Conservation (phyloP, 2,888 invertebrate species). For the Taenaris catops region DNA sequence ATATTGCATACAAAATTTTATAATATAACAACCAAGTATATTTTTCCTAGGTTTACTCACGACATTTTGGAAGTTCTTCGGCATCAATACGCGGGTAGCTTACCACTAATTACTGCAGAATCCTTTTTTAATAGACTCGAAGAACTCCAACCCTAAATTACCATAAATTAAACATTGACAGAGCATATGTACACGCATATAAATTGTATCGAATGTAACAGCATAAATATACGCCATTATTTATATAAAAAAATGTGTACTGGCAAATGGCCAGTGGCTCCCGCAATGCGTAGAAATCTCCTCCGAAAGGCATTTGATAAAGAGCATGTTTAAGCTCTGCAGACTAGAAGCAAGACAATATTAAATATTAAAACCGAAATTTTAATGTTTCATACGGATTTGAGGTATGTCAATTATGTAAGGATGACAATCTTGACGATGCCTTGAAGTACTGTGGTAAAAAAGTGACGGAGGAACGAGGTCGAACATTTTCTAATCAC, state of each 20-base stretch:
- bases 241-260: constrained; percentile 1
- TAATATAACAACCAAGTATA: too few species aligned
- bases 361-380: too few species aligned
- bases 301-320: neutral
- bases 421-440: too few species aligned
- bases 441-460: too few species aligned
- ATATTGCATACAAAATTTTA: too few species aligned
- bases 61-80: constrained; percentile 56
- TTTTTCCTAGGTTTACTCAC: constrained; percentile 50
- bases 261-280: constrained; percentile 20
- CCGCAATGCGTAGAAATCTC: constrained; percentile 21
- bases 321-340: neutral
- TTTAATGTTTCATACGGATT: too few species aligned
- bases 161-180: neutral
- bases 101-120: constrained; percentile 57
- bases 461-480: too few species aligned
- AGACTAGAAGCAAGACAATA: too few species aligned
- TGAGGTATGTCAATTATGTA: too few species aligned
- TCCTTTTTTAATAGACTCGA: constrained; percentile 50
- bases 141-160: too few species aligned
- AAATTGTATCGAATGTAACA: constrained; percentile 2
- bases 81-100: constrained; percentile 62
- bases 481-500: too few species aligned
- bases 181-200: neutral
- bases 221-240: constrained; percentile 6